Conservation (phyloP, 2,113 vertebrate species). For the Percina caprodes region DNA sequence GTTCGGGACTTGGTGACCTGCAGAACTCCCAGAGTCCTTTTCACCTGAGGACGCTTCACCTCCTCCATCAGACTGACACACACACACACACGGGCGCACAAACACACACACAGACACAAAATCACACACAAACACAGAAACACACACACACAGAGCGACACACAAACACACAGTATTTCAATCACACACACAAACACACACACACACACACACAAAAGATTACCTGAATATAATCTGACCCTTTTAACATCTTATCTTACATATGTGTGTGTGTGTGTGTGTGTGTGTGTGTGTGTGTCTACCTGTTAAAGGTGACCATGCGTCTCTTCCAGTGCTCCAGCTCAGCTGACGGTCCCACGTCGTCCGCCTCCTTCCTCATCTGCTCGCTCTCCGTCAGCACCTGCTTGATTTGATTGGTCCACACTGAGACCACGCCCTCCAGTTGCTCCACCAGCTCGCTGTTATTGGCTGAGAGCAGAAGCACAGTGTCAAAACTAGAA, state of each 20-base stretch:
- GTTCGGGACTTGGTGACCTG: slow-evolving; percentile 84
- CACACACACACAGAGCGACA: no score
- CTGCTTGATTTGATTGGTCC: slow-evolving; percentile 86
- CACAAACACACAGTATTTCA: no score
- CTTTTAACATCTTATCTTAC: no score
- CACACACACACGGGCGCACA: slow-evolving; percentile 22
- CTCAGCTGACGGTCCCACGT: slow-evolving; percentile 86
- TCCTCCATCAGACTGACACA: slow-evolving; percentile 87
- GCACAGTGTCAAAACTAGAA: no score
- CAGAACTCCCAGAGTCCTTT: slow-evolving; percentile 86
- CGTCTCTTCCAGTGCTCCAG: slow-evolving; percentile 88
- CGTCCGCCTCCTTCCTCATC: slow-evolving; percentile 87
- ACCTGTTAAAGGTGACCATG: slow-evolving; percentile 88
- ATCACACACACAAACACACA: slow-evolving; percentile 2
- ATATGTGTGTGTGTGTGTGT: no score
- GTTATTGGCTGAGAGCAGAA: slow-evolving; percentile 78
- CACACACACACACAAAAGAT: neutral
- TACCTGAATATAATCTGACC: no score
- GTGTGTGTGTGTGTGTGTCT: neutral
- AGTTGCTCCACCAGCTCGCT: slow-evolving; percentile 83
- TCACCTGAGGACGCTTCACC: slow-evolving; percentile 85
- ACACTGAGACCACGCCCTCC: slow-evolving; percentile 80
- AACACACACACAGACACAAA: slow-evolving; percentile 11
- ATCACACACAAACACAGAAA: no score
- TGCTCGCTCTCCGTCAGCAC: slow-evolving; percentile 86